Evolutionary conservation across 2,797 vertebrate species (phyloP).

Genomic region (Myotis planiceps): DNA sequence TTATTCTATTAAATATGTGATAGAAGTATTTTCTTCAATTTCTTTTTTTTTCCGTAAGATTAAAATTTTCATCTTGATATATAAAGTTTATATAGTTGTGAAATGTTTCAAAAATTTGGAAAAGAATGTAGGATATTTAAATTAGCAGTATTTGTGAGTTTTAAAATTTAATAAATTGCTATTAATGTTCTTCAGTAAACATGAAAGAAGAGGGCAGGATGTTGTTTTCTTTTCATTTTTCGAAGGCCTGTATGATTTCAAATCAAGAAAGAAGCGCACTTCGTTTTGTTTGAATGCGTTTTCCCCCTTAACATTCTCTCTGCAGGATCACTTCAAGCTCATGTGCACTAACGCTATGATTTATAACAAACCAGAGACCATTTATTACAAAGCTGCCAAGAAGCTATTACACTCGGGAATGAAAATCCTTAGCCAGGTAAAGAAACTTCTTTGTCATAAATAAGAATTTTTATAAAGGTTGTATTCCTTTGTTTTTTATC

Average conservation of each 20-base stretch:
- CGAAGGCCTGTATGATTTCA: background rate
- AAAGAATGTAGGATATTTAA: background rate
- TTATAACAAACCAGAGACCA: conserved; percentile 98
- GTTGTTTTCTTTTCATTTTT: background rate
- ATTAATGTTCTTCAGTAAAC: conserved; percentile 1
- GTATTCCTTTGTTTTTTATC: background rate
- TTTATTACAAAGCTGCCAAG: conserved; percentile 98
- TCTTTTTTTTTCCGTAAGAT: background rate
- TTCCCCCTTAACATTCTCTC: conserved; percentile 51
- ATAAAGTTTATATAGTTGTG: background rate
- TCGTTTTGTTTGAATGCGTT: conserved; percentile 34
- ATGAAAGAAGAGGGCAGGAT: background rate
- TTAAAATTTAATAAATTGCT: conserved; percentile 28
- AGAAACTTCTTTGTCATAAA: conserved; percentile 37
- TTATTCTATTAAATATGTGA: conserved; percentile 22
- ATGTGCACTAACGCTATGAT: conserved; percentile 99
- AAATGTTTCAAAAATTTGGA: conserved; percentile 7
- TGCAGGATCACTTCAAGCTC: conserved; percentile 94
- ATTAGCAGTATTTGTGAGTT: background rate
- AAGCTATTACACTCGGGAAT: conserved; percentile 97
- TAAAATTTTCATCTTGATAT: background rate
- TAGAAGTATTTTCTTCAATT: conserved; percentile 11
- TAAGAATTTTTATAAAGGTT: background rate
- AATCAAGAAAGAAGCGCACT: background rate
- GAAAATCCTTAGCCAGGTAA: conserved; percentile 98